phyloP scores from a whole-genome alignment of 1,140 invertebrate species.

The Drosophila chauvacae region DNA sequence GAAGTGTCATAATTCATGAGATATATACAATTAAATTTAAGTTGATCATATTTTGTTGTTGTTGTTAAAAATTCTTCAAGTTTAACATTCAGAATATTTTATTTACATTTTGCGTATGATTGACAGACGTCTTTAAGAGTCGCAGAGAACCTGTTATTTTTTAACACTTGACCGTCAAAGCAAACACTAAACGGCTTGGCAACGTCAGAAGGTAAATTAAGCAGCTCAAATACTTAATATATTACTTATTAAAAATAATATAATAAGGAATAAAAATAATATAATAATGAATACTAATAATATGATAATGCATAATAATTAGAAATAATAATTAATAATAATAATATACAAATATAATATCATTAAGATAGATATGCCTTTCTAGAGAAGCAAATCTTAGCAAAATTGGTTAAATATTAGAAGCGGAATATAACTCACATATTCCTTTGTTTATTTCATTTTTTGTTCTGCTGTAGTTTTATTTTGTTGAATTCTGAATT shows the following conservation, averaged over 20 bases:
- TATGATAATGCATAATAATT: not conserved
- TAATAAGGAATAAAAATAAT: not conserved
- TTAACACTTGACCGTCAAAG: constrained; percentile 11
- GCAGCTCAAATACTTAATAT: too few relatives aligned
- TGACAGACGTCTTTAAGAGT: not conserved
- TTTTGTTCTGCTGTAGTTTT: not conserved
- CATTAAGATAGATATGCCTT: not conserved
- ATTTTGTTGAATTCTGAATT: too few relatives aligned
- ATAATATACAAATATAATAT: too few relatives aligned
- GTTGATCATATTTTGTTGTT: not conserved
- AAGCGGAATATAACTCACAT: not conserved
- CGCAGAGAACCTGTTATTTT: constrained; percentile 5
- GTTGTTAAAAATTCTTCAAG: not conserved
- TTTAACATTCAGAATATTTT: not conserved
- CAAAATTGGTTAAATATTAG: not conserved
- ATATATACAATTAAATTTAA: not conserved
- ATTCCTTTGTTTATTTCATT: not conserved
- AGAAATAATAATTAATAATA: not conserved
- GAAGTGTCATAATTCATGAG: constrained; percentile 2
- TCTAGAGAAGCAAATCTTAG: not conserved
- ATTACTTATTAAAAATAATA: not conserved
- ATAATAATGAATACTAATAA: not conserved
- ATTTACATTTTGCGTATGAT: constrained; percentile 1
- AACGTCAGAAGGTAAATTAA: not conserved
- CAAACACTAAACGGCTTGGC: not conserved